Base-by-base conservation (phyloP, 2,888 invertebrate species). In the Micropterix aruncella region DNA sequence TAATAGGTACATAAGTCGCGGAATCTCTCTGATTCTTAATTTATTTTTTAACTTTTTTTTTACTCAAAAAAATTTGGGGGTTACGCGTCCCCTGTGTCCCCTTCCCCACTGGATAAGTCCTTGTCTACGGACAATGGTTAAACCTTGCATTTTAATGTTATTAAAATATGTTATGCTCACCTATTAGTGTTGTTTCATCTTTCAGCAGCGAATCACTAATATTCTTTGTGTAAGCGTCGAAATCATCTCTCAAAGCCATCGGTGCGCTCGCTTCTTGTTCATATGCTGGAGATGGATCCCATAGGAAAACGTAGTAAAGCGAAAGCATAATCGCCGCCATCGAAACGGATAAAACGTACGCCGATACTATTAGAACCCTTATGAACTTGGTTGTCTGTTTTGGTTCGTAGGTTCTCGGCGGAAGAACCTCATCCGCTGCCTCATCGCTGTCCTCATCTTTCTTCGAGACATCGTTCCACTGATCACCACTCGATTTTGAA, bases 341-440 rank as follows among this genome's bases (percentile, higher is more conserved):
- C n/a, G 88, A 88, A 40, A 89, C 88, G n/a, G 85, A 83, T 50
- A 86, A 69, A 52, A 88, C 76, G 62, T 89, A 89, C 9, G 85
- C 86, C 55, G 85, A 60, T 44, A 89, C 89, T 1, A 87, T 88
- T 50, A 88, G 69, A 44, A 88, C 73, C 38, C 88, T 63, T 48
- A 72, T 67, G 52, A 65, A 58, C 50, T 64, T 71, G 57, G 68
- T 66, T 38, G 59, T 61, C 14, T 61, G 59, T 55, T 70, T 70
- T 56, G 62, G 59, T 49, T 66, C 64, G 56, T 65, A 61, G 38
- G 57, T 55, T 39, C 61, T 56, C 43, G 55, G 54, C 44, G 56
- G 45, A 14, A 53, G 53, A 37, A 50, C 52, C 18, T 65, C 63
- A 50, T 63, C 65, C 47, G 63, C 56, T 19, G 55, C 60, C 51